These are phyloP conservation scores for Drosophila borealis DNA, from an alignment of 2,888 invertebrate species.

Conservation along the genomic window DNA sequence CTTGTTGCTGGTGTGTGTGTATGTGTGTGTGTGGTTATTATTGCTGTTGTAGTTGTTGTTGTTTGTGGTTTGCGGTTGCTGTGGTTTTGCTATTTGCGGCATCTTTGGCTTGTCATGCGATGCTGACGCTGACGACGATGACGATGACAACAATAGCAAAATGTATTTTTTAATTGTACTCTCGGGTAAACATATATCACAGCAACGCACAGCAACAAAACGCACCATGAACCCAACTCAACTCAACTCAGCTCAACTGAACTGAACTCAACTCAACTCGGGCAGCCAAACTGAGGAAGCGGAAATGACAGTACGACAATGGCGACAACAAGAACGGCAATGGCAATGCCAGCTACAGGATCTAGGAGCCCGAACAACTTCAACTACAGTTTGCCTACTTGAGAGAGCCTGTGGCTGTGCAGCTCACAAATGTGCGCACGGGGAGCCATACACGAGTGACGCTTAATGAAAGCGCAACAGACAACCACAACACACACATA, in stretches of 20 bases:
- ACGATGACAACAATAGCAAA: constrained; percentile 70
- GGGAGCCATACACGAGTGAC: constrained; percentile 76
- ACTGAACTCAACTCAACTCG: constrained; percentile 32
- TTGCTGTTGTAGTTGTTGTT: constrained; percentile 36
- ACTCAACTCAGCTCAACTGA: constrained; percentile 20
- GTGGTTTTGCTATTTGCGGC: constrained; percentile 71
- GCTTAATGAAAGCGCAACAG: constrained; percentile 80
- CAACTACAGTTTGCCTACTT: constrained; percentile 63
- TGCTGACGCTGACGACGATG: constrained; percentile 56
- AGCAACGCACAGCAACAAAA: constrained; percentile 35
- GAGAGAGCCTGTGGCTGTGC: constrained; percentile 35
- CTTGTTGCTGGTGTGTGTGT: constrained; percentile 32
- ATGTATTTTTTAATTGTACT: constrained; percentile 80
- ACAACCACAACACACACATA: constrained; percentile 24
- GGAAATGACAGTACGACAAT: constrained; percentile 77
- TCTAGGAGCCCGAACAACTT: constrained; percentile 31
- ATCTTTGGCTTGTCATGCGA: constrained; percentile 78
- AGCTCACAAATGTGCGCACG: constrained; percentile 59
- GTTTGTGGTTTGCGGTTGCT: constrained; percentile 47
- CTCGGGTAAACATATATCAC: constrained; percentile 74
- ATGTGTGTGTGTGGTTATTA: constrained; percentile 19
- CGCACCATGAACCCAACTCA: constrained; percentile 63
- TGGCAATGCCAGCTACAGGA: constrained; percentile 63
- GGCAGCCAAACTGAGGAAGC: constrained; percentile 65
- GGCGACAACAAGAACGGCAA: constrained; percentile 67